Evolutionary conservation across 2,797 vertebrate genomes (phyloP), one percentile per base, ranked within the genome.

Genomic region (Mormyrops boulengeri): DNA sequence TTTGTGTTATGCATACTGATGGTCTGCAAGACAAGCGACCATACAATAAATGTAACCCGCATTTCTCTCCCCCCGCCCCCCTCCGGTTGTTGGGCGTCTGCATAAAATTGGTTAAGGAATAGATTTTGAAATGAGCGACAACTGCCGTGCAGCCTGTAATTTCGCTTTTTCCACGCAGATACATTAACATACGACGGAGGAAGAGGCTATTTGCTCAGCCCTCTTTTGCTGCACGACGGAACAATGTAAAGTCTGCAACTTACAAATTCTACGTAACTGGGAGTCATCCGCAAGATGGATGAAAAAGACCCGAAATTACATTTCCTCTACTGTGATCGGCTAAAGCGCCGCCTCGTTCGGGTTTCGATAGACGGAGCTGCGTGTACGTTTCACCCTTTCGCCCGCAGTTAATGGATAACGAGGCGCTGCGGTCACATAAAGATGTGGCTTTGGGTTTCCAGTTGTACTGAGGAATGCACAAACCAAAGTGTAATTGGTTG

Each of bases 401-500:
- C 17, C 73, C 73, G 17, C 38, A 44, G 73, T 80, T 80, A 80
- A 80, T 80, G 38, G 73, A 47, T 80, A 80, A 80, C 73, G 73
- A 44, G 34, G 73, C 73, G 38, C 73, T 80, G 73, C 41, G 73
- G 73, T 80, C 73, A 80, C 73, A 80, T 80, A 47, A 80, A 80
- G 73, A 47, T 47, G 73, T 80, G 73, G 73, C 73, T 80, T 80
- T 80, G 73, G 73, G 73, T 80, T 80, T 80, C 38, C 38, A 80
- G 73, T 47, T 38, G 14, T 80, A 44, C 41, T 47, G 38, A 7
- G 17, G 73, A 80, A 80, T 80, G 73, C 73, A 80, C 38, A 80
- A 80, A 80, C 38, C 38, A 44, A 44, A 9, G 73, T 47, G 73
- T 80, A 80, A 80, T 44, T 47, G 34, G 73, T 44, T 52, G n/a